Evolutionary conservation across 2,888 invertebrate species (phyloP).

Genomic region (Troglohyphantes excavatus): DNA sequence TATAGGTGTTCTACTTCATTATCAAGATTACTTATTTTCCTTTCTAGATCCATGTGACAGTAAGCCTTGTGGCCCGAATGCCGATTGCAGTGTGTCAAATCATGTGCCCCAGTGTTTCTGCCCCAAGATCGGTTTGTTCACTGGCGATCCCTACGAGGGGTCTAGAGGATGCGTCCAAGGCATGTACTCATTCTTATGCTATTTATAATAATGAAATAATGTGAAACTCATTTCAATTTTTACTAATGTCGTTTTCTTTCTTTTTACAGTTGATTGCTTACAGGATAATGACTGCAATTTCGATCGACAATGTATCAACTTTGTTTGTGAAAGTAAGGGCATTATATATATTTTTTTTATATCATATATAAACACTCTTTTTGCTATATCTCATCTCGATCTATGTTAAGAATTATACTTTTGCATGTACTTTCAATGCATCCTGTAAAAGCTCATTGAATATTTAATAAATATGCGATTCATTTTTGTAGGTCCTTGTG

Average conservation of each 20-base stretch:
- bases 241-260: neutral
- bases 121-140: slow-evolving; percentile 79
- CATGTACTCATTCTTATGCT: neutral
- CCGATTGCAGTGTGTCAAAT: slow-evolving; percentile 90
- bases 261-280: slow-evolving; percentile 88
- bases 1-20: neutral
- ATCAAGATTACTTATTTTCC: slow-evolving; percentile 33
- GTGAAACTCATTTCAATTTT: neutral
- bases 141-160: slow-evolving; percentile 80
- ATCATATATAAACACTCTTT: no score
- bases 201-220: neutral
- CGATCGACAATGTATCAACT: slow-evolving; percentile 91
- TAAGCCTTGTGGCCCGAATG: slow-evolving; percentile 89
- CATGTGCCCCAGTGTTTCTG: slow-evolving; percentile 85
- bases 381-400: no score
- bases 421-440: no score
- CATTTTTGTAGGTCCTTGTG: slow-evolving; percentile 76
- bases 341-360: neutral
- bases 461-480: neutral
- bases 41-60: slow-evolving; percentile 87
- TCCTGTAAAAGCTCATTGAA: neutral
- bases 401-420: no score
- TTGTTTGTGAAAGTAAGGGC: slow-evolving; percentile 79
- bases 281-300: slow-evolving; percentile 93
- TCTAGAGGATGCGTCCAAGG: slow-evolving; percentile 79